Base-by-base conservation (phyloP, 2,888 invertebrate species). In the Mallateleia sp. region DNA sequence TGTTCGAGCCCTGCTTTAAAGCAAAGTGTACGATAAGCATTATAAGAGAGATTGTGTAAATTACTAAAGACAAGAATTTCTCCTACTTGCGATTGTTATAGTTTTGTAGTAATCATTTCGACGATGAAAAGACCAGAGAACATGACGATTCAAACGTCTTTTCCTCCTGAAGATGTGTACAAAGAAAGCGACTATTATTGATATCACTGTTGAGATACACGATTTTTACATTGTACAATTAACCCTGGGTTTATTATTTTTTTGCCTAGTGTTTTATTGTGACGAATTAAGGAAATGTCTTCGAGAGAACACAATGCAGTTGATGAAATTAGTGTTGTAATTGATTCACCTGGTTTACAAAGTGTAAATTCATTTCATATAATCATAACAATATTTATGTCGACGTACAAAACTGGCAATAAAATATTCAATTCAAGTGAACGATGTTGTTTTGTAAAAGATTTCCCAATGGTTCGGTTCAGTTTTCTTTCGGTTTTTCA, bases 401-500 rank as follows among this genome's bases (percentile, higher is more conserved):
- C 77, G 64, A 66, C 69, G 67, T 75, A 81, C 32, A 69, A 89
- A 88, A 91, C 90, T 93, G 91, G 92, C 91, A 94, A 94, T 94
- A 94, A 94, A 94, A 89, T 75, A 88, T 88, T 92, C 86, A 81
- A 92, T 92, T 87, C 75, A 92, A 93, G 91, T 74, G 58, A 81
- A 84, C 74, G 80, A 72, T 75, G 62, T 71, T 80, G 18, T 80
- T 80, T 72, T 47, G 45, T 71, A n/a, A 79, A 58, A 28, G 42
- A 6, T 42, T 47, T 25, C 79, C 79, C 52, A 62, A 32, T 54
- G 54, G 62, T 45, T 42, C 87, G 89, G 77, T 88, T n/a, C n/a
- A n/a, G n/a, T n/a, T n/a, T n/a, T n/a, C n/a, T n/a, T n/a, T n/a
- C n/a, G n/a, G n/a, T n/a, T n/a, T n/a, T n/a, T n/a, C n/a, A n/a